These are phyloP conservation scores for Microcebus griseorufus DNA, from an alignment of 2,113 vertebrate genomes.

Conservation along the genomic window DNA sequence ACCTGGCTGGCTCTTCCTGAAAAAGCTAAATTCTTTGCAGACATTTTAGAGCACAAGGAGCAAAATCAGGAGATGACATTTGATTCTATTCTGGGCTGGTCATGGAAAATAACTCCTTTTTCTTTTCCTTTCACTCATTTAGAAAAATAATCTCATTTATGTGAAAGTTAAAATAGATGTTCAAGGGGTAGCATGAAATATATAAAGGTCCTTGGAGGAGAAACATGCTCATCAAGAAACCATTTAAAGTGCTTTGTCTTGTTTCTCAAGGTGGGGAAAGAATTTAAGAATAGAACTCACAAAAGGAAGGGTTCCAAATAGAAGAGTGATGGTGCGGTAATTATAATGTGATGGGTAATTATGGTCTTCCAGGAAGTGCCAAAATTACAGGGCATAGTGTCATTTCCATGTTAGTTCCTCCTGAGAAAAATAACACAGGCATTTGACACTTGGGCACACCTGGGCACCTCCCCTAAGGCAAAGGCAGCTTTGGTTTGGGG, in stretches of 20 bases:
- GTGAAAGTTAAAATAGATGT: constrained; percentile 57
- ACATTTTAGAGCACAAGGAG: neutral
- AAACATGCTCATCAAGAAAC: neutral
- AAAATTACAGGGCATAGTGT: constrained; percentile 61
- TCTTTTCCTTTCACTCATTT: constrained; percentile 9
- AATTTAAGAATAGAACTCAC: constrained; percentile 69
- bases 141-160: constrained; percentile 40
- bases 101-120: neutral
- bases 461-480: neutral
- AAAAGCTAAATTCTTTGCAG: neutral
- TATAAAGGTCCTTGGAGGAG: constrained; percentile 19
- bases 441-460: neutral
- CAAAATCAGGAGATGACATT: neutral
- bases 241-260: constrained; percentile 57
- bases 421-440: constrained; percentile 22
- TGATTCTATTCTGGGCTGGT: constrained; percentile 27
- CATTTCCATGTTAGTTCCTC: constrained; percentile 33
- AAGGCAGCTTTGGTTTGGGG: neutral
- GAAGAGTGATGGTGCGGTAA: constrained; percentile 47
- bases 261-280: constrained; percentile 16
- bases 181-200: neutral
- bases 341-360: constrained; percentile 56
- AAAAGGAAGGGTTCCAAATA: constrained; percentile 43
- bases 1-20: neutral
- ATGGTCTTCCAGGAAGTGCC: constrained; percentile 71